A percentile compares a stretch with the other conserved stretches of the same genome.
Evolutionary conservation across 1,140 invertebrate species (phyloP).

Genomic region (Drosophila tropicalis): DNA sequence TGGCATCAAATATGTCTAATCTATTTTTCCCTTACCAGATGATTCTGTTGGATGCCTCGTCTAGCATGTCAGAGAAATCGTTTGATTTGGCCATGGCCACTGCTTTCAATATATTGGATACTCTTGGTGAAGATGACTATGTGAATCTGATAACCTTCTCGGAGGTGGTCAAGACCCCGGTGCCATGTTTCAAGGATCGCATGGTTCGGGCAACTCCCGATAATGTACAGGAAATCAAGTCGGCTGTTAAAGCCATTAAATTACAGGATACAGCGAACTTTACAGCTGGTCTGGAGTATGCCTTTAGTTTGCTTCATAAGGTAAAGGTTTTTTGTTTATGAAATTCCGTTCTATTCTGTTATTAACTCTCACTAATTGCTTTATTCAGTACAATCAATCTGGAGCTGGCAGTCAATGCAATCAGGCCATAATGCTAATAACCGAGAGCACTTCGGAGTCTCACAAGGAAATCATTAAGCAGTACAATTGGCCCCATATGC

Average conservation of each 20-base stretch:
- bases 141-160: slow-evolving; percentile 96
- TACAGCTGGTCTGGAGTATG: slow-evolving; percentile 93
- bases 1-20: too few species aligned
- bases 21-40: slow-evolving; percentile 81
- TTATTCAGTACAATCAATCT: slow-evolving; percentile 89
- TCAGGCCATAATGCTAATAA: slow-evolving; percentile 98
- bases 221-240: slow-evolving; percentile 93
- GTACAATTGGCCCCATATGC: slow-evolving; percentile 96
- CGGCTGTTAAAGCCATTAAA: slow-evolving; percentile 87
- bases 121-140: slow-evolving; percentile 97
- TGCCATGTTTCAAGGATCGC: slow-evolving; percentile 93
- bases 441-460: slow-evolving; percentile 93
- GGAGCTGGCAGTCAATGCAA: slow-evolving; percentile 96
- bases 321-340: slow-evolving; percentile 84
- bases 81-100: slow-evolving; percentile 94
- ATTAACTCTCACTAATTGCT: too few species aligned
- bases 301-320: slow-evolving; percentile 95
- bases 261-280: slow-evolving; percentile 95
- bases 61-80: slow-evolving; percentile 94
- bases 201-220: slow-evolving; percentile 94
- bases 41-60: slow-evolving; percentile 95
- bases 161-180: slow-evolving; percentile 89
- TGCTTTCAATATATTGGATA: slow-evolving; percentile 94
- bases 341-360: too few species aligned
- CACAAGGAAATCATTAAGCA: slow-evolving; percentile 86